Conservation (phyloP, 2,113 vertebrate genomes). For the Scytalopus superciliaris region DNA sequence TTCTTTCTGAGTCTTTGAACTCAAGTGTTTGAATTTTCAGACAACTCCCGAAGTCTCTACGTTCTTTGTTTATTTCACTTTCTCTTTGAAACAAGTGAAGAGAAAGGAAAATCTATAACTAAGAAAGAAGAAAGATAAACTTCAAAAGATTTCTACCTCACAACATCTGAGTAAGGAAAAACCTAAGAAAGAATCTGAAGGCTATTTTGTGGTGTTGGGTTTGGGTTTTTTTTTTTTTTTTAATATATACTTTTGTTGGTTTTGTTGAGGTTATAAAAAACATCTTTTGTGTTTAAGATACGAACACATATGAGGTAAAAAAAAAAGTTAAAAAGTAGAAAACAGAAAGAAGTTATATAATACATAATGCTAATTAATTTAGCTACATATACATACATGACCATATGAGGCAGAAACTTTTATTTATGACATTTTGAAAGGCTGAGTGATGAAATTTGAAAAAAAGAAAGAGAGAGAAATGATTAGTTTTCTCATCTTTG, state of each 20-base stretch:
- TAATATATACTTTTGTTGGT: not conserved
- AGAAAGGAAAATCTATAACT: not conserved
- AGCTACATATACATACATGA: not conserved
- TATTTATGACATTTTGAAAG: not conserved
- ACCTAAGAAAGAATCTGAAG: not conserved
- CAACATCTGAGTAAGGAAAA: not conserved
- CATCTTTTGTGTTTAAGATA: not conserved
- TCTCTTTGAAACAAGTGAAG: slow-evolving; percentile 5
- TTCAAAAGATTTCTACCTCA: slow-evolving; percentile 4
- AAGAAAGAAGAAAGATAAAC: not conserved
- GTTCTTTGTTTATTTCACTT: slow-evolving; percentile 1
- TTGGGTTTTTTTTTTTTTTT: not conserved
- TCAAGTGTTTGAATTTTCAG: not conserved
- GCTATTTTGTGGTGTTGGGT: not conserved
- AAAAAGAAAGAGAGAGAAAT: not conserved
- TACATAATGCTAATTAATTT: not conserved
- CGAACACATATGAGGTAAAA: not conserved
- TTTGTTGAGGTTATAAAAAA: not conserved
- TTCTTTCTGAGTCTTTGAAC: not conserved
- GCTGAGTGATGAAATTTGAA: not conserved
- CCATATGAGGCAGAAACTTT: not conserved
- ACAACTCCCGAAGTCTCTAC: not conserved
- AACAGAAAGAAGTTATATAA: not conserved
- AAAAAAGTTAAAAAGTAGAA: not conserved
- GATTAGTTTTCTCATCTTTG: not conserved